Evolutionary conservation across 2,797 vertebrate species (phyloP), one percentile per base, ranked within the genome.

Genomic region (Myotis pilosus): DNA sequence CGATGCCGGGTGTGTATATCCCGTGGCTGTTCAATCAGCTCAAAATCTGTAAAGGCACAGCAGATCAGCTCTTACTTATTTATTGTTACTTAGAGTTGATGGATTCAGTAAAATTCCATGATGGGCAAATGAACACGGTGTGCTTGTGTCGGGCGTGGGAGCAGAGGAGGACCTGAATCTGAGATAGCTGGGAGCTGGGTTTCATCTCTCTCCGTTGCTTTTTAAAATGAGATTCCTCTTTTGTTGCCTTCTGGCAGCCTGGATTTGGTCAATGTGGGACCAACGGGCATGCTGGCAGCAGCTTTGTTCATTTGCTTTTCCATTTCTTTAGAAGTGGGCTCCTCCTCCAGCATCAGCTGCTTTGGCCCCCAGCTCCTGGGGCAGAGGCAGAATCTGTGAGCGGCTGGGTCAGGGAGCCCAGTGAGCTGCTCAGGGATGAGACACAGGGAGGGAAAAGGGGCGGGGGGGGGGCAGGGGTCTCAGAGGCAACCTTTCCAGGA

Each of bases 31-130:
- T 20, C 72, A 90, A 66, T 75, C 81, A 4, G 80, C 16, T 66
- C 23, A 23, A 87, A 62, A 88, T 51, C 25, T 69, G 83, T 60
- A 71, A 90, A 33, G 87, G 68, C 36, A 79, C 0, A 25, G 10
- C 36, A 38, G 62, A 22, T 78, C 57, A 76, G 19, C 55, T 92
- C 89, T 47, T 88, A 84, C 19, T 93, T 92, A 62, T 71, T 94
- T 92, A 88, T 92, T 91, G 91, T 85, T 93, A 85, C 28, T 81
- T 92, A 88, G 36, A 87, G 49, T 47, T 71, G 79, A 87, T 96
- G 95, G 96, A 97, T 90, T 85, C 94, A 51, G 88, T 82, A 92
- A 95, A 95, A 90, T 92, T 80, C 38, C 57, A 2, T 33, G 51
- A 78, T 83, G 60, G 84, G 81, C 90, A 91, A 36, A 47, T 60